Evolutionary conservation across 2,797 vertebrate genomes (phyloP).

Genomic region (Poeciliopsis gracilis): DNA sequence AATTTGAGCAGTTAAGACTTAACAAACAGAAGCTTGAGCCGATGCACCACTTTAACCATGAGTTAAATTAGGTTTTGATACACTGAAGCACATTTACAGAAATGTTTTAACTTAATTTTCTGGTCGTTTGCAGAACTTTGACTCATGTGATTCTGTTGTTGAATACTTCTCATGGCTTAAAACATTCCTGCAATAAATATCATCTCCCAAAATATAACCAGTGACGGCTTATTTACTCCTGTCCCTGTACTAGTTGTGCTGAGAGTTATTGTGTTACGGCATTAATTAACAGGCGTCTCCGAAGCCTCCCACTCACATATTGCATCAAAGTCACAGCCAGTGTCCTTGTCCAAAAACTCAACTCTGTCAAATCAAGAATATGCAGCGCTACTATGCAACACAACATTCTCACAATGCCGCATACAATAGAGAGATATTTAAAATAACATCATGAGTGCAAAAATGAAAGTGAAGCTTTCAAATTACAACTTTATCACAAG

Average conservation of each 20-base stretch:
- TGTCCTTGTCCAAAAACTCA: conserved; percentile 64
- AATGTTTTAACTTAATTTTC: neutral
- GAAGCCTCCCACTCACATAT: conserved; percentile 78
- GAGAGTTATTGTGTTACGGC: conserved; percentile 69
- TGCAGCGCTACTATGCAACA: conserved; percentile 52
- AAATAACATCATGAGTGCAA: neutral
- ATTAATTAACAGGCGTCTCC: conserved; percentile 77
- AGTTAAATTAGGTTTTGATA: neutral
- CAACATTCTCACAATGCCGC: conserved; percentile 24
- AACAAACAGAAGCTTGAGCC: neutral
- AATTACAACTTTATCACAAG: neutral
- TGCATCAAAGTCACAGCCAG: conserved; percentile 75
- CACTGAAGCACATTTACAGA: neutral
- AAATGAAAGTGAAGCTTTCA: neutral
- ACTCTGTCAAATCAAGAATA: conserved; percentile 55
- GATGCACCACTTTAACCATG: neutral
- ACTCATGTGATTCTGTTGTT: neutral
- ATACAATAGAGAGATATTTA: conserved; percentile 12
- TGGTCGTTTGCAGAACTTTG: neutral
- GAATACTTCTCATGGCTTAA: conserved; percentile 1
- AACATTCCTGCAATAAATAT: conserved; percentile 13
- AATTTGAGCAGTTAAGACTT: neutral
- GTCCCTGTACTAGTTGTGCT: conserved; percentile 50
- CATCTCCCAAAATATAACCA: conserved; percentile 50
- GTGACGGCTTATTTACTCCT: conserved; percentile 50